Evolutionary conservation across 2,888 invertebrate genomes (phyloP).

Genomic region (Drosophila paucipuncta): DNA sequence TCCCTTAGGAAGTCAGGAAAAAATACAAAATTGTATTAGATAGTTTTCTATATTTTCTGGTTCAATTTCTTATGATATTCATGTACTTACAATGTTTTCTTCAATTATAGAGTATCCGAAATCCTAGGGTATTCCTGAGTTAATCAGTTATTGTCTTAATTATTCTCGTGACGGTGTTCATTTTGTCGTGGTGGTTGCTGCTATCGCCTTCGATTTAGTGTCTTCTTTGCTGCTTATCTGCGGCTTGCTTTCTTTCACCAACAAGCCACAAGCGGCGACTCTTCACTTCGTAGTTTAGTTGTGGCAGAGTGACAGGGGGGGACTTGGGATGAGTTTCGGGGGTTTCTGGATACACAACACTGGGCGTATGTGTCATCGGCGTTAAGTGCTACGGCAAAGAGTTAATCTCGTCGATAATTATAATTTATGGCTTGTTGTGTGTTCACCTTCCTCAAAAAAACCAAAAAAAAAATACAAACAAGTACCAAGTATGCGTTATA

Average conservation of each 20-base stretch:
- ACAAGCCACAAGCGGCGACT: conserved; percentile 33
- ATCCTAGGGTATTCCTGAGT: conserved; percentile 22
- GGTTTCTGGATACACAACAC: conserved; percentile 28
- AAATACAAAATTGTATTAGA: not conserved
- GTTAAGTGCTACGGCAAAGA: conserved; percentile 81
- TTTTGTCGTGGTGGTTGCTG: conserved; percentile 31
- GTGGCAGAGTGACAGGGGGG: not conserved
- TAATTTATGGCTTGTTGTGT: conserved; percentile 79
- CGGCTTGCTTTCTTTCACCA: conserved; percentile 70
- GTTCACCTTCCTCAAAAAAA: conserved; percentile 77
- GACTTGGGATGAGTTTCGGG: not conserved
- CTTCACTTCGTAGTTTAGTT: conserved; percentile 3
- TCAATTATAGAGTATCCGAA: not conserved
- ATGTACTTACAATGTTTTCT: too few species aligned
- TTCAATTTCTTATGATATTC: too few species aligned
- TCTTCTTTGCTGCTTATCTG: conserved; percentile 78
- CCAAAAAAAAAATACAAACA: conserved; percentile 7
- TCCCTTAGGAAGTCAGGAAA: not conserved
- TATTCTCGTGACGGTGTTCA: conserved; percentile 8
- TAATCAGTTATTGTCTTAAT: not conserved
- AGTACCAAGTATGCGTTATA: conserved; percentile 43
- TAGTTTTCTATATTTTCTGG: not conserved
- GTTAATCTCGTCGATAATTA: conserved; percentile 80
- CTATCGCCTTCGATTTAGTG: conserved; percentile 76
- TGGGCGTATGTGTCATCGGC: conserved; percentile 74